Percentiles rank a stretch among this genome's conserved stretches.
These are phyloP conservation scores for Polypedilum vanderplanki DNA, from an alignment of 1,140 invertebrate species.

Conservation along the genomic window DNA sequence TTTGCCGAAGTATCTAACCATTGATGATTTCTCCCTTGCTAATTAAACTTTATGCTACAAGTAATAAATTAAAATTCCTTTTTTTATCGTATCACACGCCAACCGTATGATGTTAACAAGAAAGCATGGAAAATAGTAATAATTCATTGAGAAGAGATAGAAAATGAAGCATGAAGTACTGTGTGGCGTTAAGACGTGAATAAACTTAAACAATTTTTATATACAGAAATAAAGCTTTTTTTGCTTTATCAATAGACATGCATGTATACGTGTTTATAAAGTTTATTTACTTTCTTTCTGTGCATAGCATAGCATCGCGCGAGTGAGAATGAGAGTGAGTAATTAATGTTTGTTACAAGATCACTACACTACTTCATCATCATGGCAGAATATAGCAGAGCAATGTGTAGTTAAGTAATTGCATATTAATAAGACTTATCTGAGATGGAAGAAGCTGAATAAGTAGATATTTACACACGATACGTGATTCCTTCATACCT, in stretches of 20 bases:
- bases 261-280: too few relatives aligned
- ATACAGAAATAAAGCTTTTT: neutral
- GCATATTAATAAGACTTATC: slow-evolving; percentile 19
- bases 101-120: neutral
- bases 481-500: too few relatives aligned
- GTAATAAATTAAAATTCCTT: slow-evolving; percentile 4
- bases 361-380: neutral
- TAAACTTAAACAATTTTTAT: slow-evolving; percentile 15
- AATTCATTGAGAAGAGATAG: neutral
- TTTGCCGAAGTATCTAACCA: too few relatives aligned
- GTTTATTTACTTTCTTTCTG: too few relatives aligned
- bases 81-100: neutral
- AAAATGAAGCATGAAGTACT: neutral
- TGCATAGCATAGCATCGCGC: too few relatives aligned
- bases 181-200: slow-evolving; percentile 9
- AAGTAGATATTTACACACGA: too few relatives aligned
- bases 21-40: neutral
- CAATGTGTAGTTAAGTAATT: neutral
- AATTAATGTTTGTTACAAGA: slow-evolving; percentile 11
- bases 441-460: neutral
- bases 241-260: neutral
- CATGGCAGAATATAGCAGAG: neutral
- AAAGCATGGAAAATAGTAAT: neutral
- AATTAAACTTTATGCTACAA: slow-evolving; percentile 5
- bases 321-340: neutral